phyloP scores from a whole-genome alignment of 37 sponge, comb jelly and placozoan species.

The Geodia barretti region DNA sequence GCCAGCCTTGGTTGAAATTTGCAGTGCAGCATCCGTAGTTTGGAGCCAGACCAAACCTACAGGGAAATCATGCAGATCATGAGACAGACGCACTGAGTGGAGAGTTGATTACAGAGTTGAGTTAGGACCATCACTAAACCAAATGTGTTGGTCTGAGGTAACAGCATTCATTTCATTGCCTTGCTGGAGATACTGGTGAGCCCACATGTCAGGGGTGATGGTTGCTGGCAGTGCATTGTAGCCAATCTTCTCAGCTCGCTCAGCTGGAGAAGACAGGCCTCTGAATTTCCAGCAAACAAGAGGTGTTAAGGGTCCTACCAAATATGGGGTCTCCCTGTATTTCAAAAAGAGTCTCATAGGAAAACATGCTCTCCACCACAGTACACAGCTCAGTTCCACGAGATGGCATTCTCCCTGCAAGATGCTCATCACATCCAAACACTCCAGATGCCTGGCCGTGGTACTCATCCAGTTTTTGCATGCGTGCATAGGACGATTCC shows the following conservation, averaged over 20 bases:
- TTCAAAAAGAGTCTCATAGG: constrained; percentile 56
- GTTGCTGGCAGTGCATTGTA: constrained; percentile 85
- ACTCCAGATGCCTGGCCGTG: constrained; percentile 74
- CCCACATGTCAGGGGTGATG: constrained; percentile 85
- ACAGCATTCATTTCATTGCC: constrained; percentile 71
- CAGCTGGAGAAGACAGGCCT: constrained; percentile 41
- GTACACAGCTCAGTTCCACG: constrained; percentile 81
- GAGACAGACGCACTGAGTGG: not conserved
- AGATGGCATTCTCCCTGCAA: constrained; percentile 81
- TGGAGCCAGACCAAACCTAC: constrained; percentile 71
- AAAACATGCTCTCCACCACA: constrained; percentile 82
- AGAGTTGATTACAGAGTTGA: constrained; percentile 49
- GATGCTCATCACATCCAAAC: constrained; percentile 81
- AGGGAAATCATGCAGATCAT: not conserved
- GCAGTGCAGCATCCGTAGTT: constrained; percentile 90
- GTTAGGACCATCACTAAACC: constrained; percentile 74
- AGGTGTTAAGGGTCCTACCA: constrained; percentile 25
- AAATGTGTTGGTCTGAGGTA: constrained; percentile 48
- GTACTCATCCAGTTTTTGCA: constrained; percentile 50
- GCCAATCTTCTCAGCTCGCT: constrained; percentile 67
- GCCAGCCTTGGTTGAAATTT: constrained; percentile 89
- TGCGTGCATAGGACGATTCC: constrained; percentile 57
- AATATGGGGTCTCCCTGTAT: constrained; percentile 71
- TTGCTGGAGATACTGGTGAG: constrained; percentile 85
- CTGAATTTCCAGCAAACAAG: not conserved